A percentile compares a stretch with the other conserved stretches of the same genome.
Conservation (phyloP, 92 coral and sea anemone genomes). For the Micromussa lordhowensis region DNA sequence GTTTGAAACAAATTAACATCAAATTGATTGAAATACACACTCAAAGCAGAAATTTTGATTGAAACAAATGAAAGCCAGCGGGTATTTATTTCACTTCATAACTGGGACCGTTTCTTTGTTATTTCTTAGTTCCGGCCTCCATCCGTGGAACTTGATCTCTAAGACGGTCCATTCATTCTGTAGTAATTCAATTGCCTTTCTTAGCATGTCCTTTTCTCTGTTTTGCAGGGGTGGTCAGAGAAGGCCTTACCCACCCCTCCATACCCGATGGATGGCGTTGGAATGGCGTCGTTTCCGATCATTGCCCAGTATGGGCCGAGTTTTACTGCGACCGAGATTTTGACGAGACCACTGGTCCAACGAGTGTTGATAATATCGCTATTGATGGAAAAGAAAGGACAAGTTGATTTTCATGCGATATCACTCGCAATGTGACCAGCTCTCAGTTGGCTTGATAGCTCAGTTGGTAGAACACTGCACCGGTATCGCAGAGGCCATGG, state of each 20-base stretch:
- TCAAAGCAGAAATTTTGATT: too few species aligned
- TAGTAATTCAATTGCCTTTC: not conserved
- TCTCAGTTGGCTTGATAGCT: too few species aligned
- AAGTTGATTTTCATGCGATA: not conserved
- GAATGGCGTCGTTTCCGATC: slow-evolving; percentile 86
- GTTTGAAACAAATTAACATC: too few species aligned
- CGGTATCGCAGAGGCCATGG: too few species aligned
- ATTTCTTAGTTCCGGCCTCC: not conserved
- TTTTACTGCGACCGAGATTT: slow-evolving; percentile 87
- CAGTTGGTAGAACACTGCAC: too few species aligned
- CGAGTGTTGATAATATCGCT: slow-evolving; percentile 65
- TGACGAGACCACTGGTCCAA: slow-evolving; percentile 66
- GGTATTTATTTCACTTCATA: not conserved
- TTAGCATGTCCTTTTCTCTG: not conserved
- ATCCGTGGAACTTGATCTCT: not conserved
- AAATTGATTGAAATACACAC: not conserved
- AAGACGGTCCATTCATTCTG: not conserved
- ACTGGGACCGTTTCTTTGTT: not conserved
- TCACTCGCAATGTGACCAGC: too few species aligned
- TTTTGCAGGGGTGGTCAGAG: slow-evolving; percentile 74
- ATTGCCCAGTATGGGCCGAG: slow-evolving; percentile 87
- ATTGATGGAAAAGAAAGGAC: slow-evolving; percentile 21
- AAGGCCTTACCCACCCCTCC: slow-evolving; percentile 65
- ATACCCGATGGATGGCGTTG: slow-evolving; percentile 85
- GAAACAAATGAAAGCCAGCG: not conserved